Evolutionary conservation across 2,888 invertebrate species (phyloP), one percentile per base, ranked within the genome.

Genomic region (Agriopis marginaria): DNA sequence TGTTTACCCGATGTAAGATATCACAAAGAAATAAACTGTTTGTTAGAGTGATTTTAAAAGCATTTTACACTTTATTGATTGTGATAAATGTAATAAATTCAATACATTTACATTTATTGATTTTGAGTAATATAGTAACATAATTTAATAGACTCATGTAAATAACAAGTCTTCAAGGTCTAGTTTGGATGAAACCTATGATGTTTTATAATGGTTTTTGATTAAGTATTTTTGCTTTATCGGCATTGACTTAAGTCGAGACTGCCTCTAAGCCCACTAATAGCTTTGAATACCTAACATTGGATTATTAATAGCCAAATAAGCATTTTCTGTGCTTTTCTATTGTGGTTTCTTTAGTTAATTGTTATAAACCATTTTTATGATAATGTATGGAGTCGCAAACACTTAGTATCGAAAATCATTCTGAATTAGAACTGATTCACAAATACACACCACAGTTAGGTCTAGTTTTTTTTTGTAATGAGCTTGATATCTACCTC

Each of bases 1-100:
- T 97, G 97, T 87, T 91, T 95, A 84, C 95, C 95, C 81, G 93
- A 95, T 92, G 95, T 91, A 88, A 92, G 91, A 82, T 74, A 54
- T 61, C 56, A 44, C 55, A 55, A 40, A 32, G 5, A 32, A 32
- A 32, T 32, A 32, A 32, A 5, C 32, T 32, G 32, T 61, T 60
- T 70, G 45, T 60, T 55, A 1, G 58, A 62, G 53, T 70, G 66
- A 12, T 63, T 59, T 45, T 42, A 40, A 49, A 62, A 32, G 40
- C 44, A 44, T 14, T 63, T 53, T 53, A 40, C 7, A n/a, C 55
- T 45, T 39, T 11, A 42, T 51, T 73, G 42, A 63, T 55, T 49
- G 12, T 54, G 50, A 71, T 63, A 71, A 63, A 68, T 62, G 64
- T 59, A 50, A 61, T 66, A 58, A 62, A 66, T 68, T 58, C 55